Evolutionary conservation across 2,888 invertebrate genomes (phyloP), one percentile per base, ranked within the genome.

Genomic region (Chromoteleia sp.): DNA sequence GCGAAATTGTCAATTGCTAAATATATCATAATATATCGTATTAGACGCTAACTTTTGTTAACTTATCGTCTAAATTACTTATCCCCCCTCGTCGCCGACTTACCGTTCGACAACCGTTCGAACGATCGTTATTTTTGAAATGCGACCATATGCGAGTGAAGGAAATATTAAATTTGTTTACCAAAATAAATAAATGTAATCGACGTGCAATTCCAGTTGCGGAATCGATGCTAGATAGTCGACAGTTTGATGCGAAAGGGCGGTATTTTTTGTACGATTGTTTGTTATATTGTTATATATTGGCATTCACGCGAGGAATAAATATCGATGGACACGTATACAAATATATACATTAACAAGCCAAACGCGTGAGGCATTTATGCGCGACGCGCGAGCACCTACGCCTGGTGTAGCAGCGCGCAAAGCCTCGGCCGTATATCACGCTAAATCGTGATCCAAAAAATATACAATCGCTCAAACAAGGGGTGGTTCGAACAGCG

Each of bases 371-470:
- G 65, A 68, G 67, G 68, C 83, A 67, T 83, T 83, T 76, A 76
- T 79, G 81, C 74, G 63, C 58, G 67, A 65, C 80, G 82, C 68
- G 68, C 71, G 43, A 59, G 76, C 65, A 75, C 70, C 76, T 68
- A 59, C 65, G 70, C 71, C 52, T 39, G 71, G 43, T 63, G 76
- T 74, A 77, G 76, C 58, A 73, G 68, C 74, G 82, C 77, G 83
- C 65, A 84, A 85, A 85, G 82, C 83, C 81, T 78, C 65, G 43
- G 65, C 30, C 77, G 65, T 90, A 90, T 88, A 90, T 91, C 90
- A 90, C 88, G 86, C 89, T 91, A 89, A 88, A 91, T 90, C 88
- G 89, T 89, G 90, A 91, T 90, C 90, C 89, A 90, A 91, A 91
- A 91, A 90, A 90, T 90, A 90, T 90, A 91, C 91, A 90, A 90